Conservation (phyloP, 2,797 vertebrate species). For the Simalia tracyae region DNA sequence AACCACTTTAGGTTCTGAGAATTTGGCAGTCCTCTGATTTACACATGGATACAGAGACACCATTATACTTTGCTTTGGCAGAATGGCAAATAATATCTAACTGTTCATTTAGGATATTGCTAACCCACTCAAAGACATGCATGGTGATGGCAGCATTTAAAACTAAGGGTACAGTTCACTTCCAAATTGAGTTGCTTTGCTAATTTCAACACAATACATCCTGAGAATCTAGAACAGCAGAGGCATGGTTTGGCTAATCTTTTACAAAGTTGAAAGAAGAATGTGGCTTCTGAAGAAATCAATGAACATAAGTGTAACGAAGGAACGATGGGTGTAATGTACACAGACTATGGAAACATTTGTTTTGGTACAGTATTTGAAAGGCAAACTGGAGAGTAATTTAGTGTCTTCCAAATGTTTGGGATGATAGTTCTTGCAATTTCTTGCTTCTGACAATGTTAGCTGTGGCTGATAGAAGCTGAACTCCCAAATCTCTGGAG, state of each 20-base stretch:
- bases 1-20: not conserved
- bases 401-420: not conserved
- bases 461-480: not conserved
- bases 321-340: slow-evolving; percentile 11
- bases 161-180: not conserved
- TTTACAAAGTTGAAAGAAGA: not conserved
- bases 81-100: not conserved
- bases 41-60: not conserved
- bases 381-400: not conserved
- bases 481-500: not conserved
- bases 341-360: not conserved
- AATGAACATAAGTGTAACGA: not conserved
- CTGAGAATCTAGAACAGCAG: slow-evolving; percentile 14
- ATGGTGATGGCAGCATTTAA: not conserved
- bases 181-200: not conserved
- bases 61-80: not conserved
- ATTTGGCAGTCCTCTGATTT: not conserved
- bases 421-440: no score
- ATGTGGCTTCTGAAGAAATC: not conserved
- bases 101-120: not conserved
- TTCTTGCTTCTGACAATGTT: not conserved
- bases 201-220: not conserved
- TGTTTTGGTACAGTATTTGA: not conserved
- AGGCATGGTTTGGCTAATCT: not conserved
- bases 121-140: not conserved